These are phyloP conservation scores for Chaetogeoica ovagalla DNA, from an alignment of 2,888 invertebrate species.

Conservation along the genomic window DNA sequence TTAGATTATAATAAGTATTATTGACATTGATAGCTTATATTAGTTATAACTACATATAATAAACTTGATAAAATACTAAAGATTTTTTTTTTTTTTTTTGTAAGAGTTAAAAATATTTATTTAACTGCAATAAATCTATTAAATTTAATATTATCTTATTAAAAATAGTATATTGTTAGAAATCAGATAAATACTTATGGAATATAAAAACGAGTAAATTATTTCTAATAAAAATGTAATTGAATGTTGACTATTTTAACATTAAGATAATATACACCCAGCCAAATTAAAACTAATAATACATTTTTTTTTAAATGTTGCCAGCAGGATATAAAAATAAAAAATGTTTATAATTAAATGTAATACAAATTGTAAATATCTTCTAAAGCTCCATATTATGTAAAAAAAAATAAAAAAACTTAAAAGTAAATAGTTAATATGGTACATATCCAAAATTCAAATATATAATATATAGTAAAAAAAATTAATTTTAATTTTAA, in stretches of 20 bases:
- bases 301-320: constrained; percentile 4
- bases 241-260: neutral
- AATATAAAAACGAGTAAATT: neutral
- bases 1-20: too few species aligned
- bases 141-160: too few species aligned
- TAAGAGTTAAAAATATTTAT: too few species aligned
- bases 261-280: neutral
- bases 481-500: neutral
- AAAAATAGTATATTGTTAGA: too few species aligned
- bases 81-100: too few species aligned
- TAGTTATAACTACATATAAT: too few species aligned
- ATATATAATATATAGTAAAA: neutral
- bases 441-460: neutral
- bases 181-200: neutral
- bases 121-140: too few species aligned
- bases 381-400: neutral
- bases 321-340: constrained; percentile 14
- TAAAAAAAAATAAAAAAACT: too few species aligned
- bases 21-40: too few species aligned
- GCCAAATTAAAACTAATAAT: constrained; percentile 17
- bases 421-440: neutral
- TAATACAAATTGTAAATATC: constrained; percentile 7
- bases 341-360: neutral
- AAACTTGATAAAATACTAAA: too few species aligned
- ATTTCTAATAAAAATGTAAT: neutral